Evolutionary conservation across 2,888 invertebrate species (phyloP), one percentile per base, ranked within the genome.

Genomic region (Malthinus flaveolus): DNA sequence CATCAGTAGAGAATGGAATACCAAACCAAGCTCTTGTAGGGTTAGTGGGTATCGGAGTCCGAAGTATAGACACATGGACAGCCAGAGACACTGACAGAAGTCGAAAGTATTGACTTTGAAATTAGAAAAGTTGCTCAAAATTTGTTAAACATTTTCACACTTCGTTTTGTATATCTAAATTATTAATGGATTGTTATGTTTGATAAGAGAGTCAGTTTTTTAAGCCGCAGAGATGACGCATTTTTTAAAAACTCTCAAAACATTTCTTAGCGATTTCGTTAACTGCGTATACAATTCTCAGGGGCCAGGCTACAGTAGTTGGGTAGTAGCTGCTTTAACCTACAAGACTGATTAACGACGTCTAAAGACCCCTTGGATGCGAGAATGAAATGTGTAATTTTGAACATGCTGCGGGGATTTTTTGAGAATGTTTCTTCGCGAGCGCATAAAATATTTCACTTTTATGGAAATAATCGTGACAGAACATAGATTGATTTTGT

Each of bases 1-100:
- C 84, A n/a, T n/a, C n/a, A 9, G 80, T 86, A 8, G 83, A 84
- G 10, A 76, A 84, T 42, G 75, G 74, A 9, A 70, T 72, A 7
- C 71, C 75, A n/a, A 68, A 65, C 49, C 58, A 61, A 1, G 54
- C 66, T 49, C 63, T 12, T 65, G 61, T 12, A 49, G 56, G 7
- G 57, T 56, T 50, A 46, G 35, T 13, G 48, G 61, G 44, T 75
- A 70, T 62, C 75, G 76, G 52, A 75, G 74, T 63, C 73, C 74
- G 1, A 70, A 71, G 44, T 78, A 79, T n/a, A n/a, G n/a, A n/a
- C n/a, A n/a, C n/a, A n/a, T 56, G 75, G 74, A 13, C 79, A 79
- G 56, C 79, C 79, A 0, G 77, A 79, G 61, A 79, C 79, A 8
- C 79, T 79, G 5, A 79, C 78, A 36, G 79, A 79, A 66, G 78